These are phyloP conservation scores for Lagria hirta DNA, from an alignment of 2,888 invertebrate genomes.

Conservation along the genomic window DNA sequence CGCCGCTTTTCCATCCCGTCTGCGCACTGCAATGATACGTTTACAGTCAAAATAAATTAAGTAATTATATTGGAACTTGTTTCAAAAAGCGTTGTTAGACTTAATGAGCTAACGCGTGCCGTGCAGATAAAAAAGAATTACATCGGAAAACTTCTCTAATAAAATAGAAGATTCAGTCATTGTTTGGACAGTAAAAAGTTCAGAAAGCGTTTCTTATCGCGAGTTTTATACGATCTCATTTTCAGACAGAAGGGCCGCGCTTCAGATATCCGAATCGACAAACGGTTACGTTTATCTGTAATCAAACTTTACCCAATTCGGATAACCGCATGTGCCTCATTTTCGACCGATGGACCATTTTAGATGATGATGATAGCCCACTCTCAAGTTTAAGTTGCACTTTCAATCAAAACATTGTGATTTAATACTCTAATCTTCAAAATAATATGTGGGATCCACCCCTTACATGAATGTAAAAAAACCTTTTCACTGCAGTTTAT, in stretches of 20 bases:
- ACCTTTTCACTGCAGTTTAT: no score
- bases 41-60: constrained; percentile 42
- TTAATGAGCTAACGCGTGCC: constrained; percentile 34
- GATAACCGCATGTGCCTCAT: constrained; percentile 17
- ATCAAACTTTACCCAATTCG: constrained; percentile 20
- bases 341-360: constrained; percentile 8
- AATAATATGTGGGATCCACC: no score
- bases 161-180: constrained; percentile 44
- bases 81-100: constrained; percentile 38
- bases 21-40: constrained; percentile 41
- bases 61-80: constrained; percentile 43
- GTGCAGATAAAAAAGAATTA: constrained; percentile 36
- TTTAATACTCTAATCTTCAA: no score
- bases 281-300: constrained; percentile 25
- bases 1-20: constrained; percentile 30
- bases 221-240: constrained; percentile 38
- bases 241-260: constrained; percentile 28
- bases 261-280: constrained; percentile 19
- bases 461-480: no score
- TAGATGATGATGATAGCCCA: constrained; percentile 23
- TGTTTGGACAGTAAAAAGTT: constrained; percentile 44
- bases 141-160: constrained; percentile 37
- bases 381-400: constrained; percentile 18
- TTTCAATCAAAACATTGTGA: constrained; percentile 8
- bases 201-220: constrained; percentile 34